Percentiles rank a stretch among this genome's conserved stretches.
phyloP scores from a whole-genome alignment of 2,888 invertebrate genomes.

The Pecten maximus region DNA sequence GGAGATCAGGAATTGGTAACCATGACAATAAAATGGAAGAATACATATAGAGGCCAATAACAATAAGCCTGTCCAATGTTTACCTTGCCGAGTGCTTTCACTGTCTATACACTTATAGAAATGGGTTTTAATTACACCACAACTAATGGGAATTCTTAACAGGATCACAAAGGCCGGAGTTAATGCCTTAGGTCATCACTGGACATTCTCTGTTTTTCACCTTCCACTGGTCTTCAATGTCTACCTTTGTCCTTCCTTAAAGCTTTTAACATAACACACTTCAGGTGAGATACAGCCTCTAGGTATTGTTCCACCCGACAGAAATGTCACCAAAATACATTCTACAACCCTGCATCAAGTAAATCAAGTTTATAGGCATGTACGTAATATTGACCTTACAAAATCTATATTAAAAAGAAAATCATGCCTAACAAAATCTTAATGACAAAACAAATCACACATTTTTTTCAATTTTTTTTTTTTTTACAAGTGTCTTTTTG shows the following conservation, averaged over 20 bases:
- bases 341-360: neutral
- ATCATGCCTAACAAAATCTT: neutral
- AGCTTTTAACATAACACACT: slow-evolving; percentile 1
- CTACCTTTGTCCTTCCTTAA: neutral
- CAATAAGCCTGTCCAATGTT: neutral
- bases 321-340: slow-evolving; percentile 6
- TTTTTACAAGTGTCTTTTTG: neutral
- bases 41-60: slow-evolving; percentile 41
- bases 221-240: neutral
- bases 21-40: slow-evolving; percentile 58
- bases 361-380: neutral
- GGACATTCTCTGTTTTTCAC: neutral
- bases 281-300: neutral
- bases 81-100: slow-evolving; percentile 11
- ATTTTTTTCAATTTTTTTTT: too few relatives aligned
- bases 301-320: neutral
- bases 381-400: neutral
- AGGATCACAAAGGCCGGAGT: neutral
- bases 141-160: slow-evolving; percentile 26
- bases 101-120: neutral
- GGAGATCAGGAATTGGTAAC: slow-evolving; percentile 41
- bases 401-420: neutral
- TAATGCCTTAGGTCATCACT: slow-evolving; percentile 29
- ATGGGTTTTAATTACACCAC: slow-evolving; percentile 15
- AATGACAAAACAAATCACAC: neutral